Evolutionary conservation across 1,140 invertebrate species (phyloP).

Genomic region (Drosophila navojoa): DNA sequence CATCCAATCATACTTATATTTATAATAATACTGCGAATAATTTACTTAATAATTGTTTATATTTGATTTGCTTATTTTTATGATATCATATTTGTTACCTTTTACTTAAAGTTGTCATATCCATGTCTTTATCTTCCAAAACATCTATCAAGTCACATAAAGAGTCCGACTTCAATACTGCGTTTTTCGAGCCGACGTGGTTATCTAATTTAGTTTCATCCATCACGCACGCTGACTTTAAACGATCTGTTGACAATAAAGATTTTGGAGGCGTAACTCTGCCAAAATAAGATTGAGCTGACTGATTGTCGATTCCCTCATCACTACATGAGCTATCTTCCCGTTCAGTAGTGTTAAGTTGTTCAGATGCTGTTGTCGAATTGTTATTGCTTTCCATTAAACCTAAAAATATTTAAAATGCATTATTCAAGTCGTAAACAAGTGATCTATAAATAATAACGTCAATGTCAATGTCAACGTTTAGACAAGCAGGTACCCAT

Average conservation of each 20-base stretch:
- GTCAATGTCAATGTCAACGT: too few relatives aligned
- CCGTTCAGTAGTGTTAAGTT: neutral
- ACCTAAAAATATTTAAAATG: neutral
- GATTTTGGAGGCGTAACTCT: neutral
- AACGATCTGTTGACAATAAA: neutral
- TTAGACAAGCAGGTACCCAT: too few relatives aligned
- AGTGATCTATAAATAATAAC: too few relatives aligned
- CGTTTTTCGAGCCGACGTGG: neutral
- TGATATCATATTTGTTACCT: constrained; percentile 2
- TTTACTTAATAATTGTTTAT: too few relatives aligned
- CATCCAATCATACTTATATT: too few relatives aligned
- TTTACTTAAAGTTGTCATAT: neutral
- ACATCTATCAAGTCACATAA: neutral
- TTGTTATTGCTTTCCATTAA: neutral
- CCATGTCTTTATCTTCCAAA: neutral
- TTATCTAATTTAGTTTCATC: neutral
- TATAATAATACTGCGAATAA: too few relatives aligned
- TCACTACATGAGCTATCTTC: constrained; percentile 3
- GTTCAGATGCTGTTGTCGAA: neutral
- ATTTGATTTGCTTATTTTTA: too few relatives aligned
- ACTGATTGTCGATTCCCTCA: neutral
- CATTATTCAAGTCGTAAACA: neutral
- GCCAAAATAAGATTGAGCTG: neutral
- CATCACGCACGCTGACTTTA: too few relatives aligned
- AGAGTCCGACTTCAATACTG: neutral